Conservation (phyloP, 2,113 vertebrate species). For the Noturus placidus region DNA sequence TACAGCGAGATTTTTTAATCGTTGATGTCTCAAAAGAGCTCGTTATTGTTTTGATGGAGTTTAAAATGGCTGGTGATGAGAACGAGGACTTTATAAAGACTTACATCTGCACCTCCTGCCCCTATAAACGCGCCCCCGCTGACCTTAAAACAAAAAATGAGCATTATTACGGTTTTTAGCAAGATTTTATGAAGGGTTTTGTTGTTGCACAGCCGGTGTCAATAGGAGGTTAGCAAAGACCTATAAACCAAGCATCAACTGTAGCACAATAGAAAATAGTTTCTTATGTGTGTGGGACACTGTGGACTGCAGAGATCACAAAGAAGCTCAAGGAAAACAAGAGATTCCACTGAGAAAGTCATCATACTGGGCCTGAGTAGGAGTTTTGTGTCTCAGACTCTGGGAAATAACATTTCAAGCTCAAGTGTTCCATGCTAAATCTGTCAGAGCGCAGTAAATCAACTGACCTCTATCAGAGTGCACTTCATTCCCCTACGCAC, state of each 20-base stretch:
- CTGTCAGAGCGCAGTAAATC: conserved; percentile 65
- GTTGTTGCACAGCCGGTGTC: neutral
- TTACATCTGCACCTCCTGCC: neutral
- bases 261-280: neutral
- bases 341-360: conserved; percentile 54
- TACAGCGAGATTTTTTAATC: neutral
- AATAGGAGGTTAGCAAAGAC: neutral
- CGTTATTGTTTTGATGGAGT: neutral
- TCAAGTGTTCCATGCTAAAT: conserved; percentile 63
- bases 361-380: conserved; percentile 57
- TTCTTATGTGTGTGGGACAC: conserved; percentile 14
- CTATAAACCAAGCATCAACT: conserved; percentile 22
- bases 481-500: conserved; percentile 46
- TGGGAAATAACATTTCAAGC: conserved; percentile 69
- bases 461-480: conserved; percentile 63
- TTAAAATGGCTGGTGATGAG: neutral
- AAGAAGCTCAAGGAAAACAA: conserved; percentile 52
- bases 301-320: conserved; percentile 49
- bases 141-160: neutral
- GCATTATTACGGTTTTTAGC: neutral
- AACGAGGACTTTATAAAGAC: neutral
- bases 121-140: too few species aligned
- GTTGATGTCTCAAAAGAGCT: neutral
- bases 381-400: conserved; percentile 55
- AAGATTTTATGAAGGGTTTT: neutral